Base-by-base conservation (phyloP, 1,140 invertebrate species). In the Maconellicoccus hirsutus region DNA sequence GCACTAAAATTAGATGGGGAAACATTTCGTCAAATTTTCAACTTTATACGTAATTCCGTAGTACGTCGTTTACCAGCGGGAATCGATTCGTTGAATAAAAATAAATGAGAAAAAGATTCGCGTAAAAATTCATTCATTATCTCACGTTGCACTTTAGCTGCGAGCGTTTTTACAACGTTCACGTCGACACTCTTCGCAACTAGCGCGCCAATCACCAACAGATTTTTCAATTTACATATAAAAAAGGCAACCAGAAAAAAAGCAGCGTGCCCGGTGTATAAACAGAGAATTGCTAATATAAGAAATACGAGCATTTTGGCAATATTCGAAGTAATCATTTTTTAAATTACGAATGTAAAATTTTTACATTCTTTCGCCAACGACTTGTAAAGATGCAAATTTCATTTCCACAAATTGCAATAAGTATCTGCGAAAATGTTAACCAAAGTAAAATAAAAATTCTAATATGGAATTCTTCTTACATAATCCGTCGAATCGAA, bases 91-190 rank as follows among this genome's bases (percentile, higher is more conserved):
- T 52, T 14, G 42, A 52, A 52, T 52, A 52, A 52, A 52, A 52
- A 16, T 52, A 52, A 52, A 52, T 52, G 42, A 52, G 16, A 52
- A 52, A 52, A 52, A 52, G 16, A 52, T 52, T 52, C 4, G 42
- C 42, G 42, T 52, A 52, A 52, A 52, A 52, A 52, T 52, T 52
- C 42, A 52, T 52, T 52, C 42, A 52, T 52, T 52, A 52, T 19
- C n/a, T 52, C 12, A 16, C n/a, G 42, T 14, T 52, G 42, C 42
- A 52, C 3, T 52, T 52, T 19, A 52, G 42, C 42, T 52, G 42
- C 3, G n/a, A 52, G 42, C 42, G n/a, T 52, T 52, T 52, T 52
- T 52, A 19, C 42, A 19, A 16, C 42, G 16, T 33, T 33, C 29
- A 6, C 29, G 6, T 52, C 42, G 12, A 3, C 3, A 16, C 42